phyloP scores from a whole-genome alignment of 2,113 vertebrate species.

The Sylvilagus bachmani region DNA sequence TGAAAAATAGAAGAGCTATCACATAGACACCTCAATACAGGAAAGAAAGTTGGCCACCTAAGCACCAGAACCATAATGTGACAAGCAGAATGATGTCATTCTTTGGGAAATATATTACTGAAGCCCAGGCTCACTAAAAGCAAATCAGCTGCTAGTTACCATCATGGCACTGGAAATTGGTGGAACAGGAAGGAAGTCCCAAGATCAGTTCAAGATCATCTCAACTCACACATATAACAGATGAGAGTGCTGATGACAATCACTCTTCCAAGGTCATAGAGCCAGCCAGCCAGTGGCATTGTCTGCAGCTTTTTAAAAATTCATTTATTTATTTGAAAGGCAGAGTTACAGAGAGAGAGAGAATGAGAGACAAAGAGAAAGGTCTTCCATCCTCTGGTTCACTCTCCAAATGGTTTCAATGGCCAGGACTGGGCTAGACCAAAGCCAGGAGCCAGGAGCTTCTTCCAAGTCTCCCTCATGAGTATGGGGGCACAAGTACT shows the following conservation, averaged over 20 bases:
- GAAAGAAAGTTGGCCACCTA: background rate
- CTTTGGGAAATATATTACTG: background rate
- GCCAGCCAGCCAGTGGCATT: background rate
- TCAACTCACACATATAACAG: background rate
- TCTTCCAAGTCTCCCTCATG: too few species aligned
- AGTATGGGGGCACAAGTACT: too few species aligned
- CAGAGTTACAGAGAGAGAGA: too few species aligned
- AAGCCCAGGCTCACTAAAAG: background rate
- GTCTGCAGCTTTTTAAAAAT: background rate
- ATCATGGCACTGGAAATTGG: background rate
- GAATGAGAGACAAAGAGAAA: too few species aligned
- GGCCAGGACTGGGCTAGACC: too few species aligned
- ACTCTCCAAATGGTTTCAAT: too few species aligned
- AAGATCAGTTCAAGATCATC: background rate
- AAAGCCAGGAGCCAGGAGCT: too few species aligned
- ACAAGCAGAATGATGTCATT: background rate
- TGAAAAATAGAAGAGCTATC: background rate
- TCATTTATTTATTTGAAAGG: too few species aligned
- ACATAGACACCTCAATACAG: background rate
- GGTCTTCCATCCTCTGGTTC: too few species aligned
- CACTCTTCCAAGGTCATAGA: background rate
- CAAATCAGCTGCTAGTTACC: background rate
- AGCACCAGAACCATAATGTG: too few species aligned
- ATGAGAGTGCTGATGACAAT: background rate
- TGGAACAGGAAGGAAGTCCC: background rate